Evolutionary conservation across 2,888 invertebrate genomes (phyloP).

Genomic region (Leptinotarsa juncta): DNA sequence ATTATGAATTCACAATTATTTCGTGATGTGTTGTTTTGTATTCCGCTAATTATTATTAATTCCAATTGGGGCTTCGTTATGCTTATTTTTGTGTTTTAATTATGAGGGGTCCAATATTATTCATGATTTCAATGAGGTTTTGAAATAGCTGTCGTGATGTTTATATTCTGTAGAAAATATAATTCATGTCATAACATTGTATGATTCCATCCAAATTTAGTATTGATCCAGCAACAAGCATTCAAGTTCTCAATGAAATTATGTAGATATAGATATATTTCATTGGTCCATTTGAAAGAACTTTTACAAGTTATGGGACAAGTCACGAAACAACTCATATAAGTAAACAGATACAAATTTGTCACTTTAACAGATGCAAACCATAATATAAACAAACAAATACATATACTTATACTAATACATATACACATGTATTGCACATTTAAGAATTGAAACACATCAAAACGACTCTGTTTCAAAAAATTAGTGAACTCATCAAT

Average conservation of each 20-base stretch:
- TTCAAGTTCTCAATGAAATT: not conserved
- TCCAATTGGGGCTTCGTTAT: not conserved
- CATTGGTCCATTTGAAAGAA: too few relatives aligned
- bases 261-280: too few relatives aligned
- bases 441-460: too few relatives aligned
- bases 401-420: too few relatives aligned
- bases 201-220: not conserved
- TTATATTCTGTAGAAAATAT: not conserved
- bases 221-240: not conserved
- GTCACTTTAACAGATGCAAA: too few relatives aligned
- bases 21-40: not conserved
- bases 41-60: slow-evolving; percentile 4
- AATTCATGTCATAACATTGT: not conserved
- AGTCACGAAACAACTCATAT: too few relatives aligned
- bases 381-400: too few relatives aligned
- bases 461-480: too few relatives aligned
- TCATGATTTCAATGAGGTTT: not conserved
- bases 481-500: too few relatives aligned
- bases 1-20: slow-evolving; percentile 11
- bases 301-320: too few relatives aligned
- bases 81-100: not conserved
- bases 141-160: not conserved
- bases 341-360: too few relatives aligned
- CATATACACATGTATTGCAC: too few relatives aligned
- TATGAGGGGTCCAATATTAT: not conserved